Evolutionary conservation across 2,888 invertebrate genomes (phyloP), one percentile per base, ranked within the genome.

Genomic region (Zhuqinia jingwanae): DNA sequence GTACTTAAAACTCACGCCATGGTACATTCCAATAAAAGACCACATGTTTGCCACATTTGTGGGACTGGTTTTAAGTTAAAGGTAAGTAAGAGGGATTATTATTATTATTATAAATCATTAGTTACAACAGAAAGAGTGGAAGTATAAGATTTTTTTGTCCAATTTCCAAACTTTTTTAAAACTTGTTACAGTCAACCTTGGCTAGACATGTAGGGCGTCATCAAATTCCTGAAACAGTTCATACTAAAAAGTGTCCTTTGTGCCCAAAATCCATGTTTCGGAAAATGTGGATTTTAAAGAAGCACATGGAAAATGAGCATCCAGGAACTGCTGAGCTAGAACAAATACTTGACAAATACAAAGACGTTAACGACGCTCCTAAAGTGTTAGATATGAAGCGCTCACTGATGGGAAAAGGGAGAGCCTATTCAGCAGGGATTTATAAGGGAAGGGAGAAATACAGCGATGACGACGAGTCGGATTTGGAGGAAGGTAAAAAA

Each of bases 221-320:
- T 70, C 42, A 58, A 36, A 3, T 80, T 11, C 45, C 60, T 3
- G 75, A 75, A 13, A 65, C 82, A n/a, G 68, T 79, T 25, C 73
- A 75, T 13, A 80, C 76, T 15, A 80, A 87, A 36, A 84, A 70
- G 70, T 87, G 87, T 25, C 84, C 84, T 0, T 42, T 80, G 8
- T 87, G 87, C 25, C 84, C 78, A 17, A 75, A 65, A 36, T 17
- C 68, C 0, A 45, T 45, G 8, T 87, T 87, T 68, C 63, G 84
- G 30, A 84, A 76, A 58, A 73, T 87, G 5, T 84, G 84, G 68
- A 47, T 84, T 15, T 36, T 87, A 11, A 87, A 87, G 47, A 22
- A 76, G 5, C 87, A 87, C 25, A 87, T 87, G 87, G 79, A 53
- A 53, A 50, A 13, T 11, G n/a, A 68, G 2, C 87, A 87, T 60